Base-by-base conservation (phyloP, 2,888 invertebrate genomes). In the Brenthis ino region DNA sequence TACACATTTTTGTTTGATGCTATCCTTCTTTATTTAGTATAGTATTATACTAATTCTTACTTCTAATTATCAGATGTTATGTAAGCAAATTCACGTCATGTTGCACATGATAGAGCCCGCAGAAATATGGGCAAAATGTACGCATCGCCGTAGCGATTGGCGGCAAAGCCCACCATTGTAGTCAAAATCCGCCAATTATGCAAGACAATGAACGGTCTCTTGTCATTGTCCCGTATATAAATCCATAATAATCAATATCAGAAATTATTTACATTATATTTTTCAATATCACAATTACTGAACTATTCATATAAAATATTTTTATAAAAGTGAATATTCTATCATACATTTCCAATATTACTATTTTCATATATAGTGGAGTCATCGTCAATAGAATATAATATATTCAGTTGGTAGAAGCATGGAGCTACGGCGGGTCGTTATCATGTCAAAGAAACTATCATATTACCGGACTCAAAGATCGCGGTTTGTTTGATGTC, bases 371-470 rank as follows among this genome's bases (percentile, higher is more conserved):
- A 77, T 71, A 77, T 76, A 75, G 73, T 72, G 74, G 69, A 75
- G 75, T 75, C 77, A 78, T 79, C 80, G 80, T 82, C 85, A 81
- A 82, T 85, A 82, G 75, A 83, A 83, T 83, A 85, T 87, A 85
- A 90, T 91, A 81, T 89, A 89, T 89, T 88, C 88, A 82, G 83
- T 82, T 79, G 85, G 85, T 85, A 85, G 85, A 82, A 85, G 83
- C 78, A 79, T 76, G 79, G 80, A 67, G 61, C 61, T 61, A 61
- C 81, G 84, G 82, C 83, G 79, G 81, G 79, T 91, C 89, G 91
- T 91, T 91, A 91, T 87, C 91, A 91, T 91, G 85, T 92, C 91
- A 91, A 91, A 91, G 91, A 89, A 90, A 88, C 90, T 90, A 91
- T 91, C 89, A 85, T 79, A 83, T 91, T 89, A 88, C 89, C 78